These are phyloP conservation scores for Papilio xuthus DNA, from an alignment of 1,140 invertebrate genomes.

Conservation along the genomic window DNA sequence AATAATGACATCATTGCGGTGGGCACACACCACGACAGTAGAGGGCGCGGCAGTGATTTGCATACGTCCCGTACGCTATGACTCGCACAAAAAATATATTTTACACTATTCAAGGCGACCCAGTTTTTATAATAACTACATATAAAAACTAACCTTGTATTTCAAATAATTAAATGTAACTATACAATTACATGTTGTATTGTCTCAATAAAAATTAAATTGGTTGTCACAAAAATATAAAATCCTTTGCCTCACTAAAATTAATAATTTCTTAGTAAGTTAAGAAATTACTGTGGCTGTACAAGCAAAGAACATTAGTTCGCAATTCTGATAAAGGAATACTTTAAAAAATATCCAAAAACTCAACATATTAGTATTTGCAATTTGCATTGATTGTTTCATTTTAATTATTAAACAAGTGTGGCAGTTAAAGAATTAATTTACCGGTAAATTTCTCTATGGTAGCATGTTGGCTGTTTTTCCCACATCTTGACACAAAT, in stretches of 20 bases:
- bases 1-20: slow-evolving; percentile 30
- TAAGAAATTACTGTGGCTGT: too few species aligned
- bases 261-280: too few species aligned
- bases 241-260: too few species aligned
- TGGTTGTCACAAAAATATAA: too few species aligned
- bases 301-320: too few species aligned
- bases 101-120: slow-evolving; percentile 34
- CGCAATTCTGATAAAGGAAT: too few species aligned
- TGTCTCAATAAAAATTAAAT: background rate
- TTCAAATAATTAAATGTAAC: slow-evolving; percentile 34
- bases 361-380: too few species aligned
- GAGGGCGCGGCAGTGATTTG: slow-evolving; percentile 31
- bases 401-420: background rate
- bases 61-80: slow-evolving; percentile 30
- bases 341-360: too few species aligned
- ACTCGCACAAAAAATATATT: slow-evolving; percentile 34
- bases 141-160: slow-evolving; percentile 30
- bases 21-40: slow-evolving; percentile 30
- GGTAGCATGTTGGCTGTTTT: slow-evolving; percentile 37
- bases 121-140: slow-evolving; percentile 36
- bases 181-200: background rate
- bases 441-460: slow-evolving; percentile 13
- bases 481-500: slow-evolving; percentile 36
- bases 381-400: too few species aligned
- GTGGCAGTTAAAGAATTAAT: background rate